phyloP scores from a whole-genome alignment of 2,797 vertebrate genomes.

The Helostoma temminkii region DNA sequence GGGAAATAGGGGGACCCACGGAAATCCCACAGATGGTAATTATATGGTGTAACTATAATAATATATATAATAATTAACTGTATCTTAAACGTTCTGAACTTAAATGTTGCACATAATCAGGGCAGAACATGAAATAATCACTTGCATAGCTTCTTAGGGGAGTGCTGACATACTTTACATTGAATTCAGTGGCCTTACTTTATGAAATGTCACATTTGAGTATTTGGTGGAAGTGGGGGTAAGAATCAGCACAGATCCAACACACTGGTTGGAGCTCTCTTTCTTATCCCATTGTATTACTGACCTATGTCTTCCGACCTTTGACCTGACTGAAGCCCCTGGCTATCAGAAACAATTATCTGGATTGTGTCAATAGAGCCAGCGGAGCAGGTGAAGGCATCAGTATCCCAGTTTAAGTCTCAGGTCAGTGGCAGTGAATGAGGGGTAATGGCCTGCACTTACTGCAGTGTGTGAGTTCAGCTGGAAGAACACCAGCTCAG shows the following conservation, averaged over 20 bases:
- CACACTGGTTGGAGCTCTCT: neutral
- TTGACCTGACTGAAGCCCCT: conserved; percentile 44
- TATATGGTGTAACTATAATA: too few species aligned
- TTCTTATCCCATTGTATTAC: conserved; percentile 4
- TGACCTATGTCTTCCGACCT: conserved; percentile 27
- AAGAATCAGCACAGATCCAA: neutral
- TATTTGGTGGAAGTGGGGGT: neutral
- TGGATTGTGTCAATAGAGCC: conserved; percentile 62
- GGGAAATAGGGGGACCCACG: neutral
- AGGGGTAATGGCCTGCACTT: conserved; percentile 48
- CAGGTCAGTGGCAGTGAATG: conserved; percentile 61
- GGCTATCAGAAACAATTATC: conserved; percentile 70
- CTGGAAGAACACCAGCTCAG: conserved; percentile 48
- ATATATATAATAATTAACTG: too few species aligned
- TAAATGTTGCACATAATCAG: neutral
- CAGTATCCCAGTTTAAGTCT: conserved; percentile 39
- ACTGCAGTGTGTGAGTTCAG: conserved; percentile 54
- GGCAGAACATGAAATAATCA: too few species aligned
- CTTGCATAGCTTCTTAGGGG: neutral
- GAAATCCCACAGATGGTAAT: neutral
- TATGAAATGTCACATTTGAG: neutral
- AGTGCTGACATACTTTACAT: neutral
- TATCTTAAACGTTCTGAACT: too few species aligned
- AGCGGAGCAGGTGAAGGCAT: conserved; percentile 61
- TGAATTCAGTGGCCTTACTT: neutral